phyloP scores from a whole-genome alignment of 2,888 invertebrate genomes.

The Hirtodrosophila cameraria region DNA sequence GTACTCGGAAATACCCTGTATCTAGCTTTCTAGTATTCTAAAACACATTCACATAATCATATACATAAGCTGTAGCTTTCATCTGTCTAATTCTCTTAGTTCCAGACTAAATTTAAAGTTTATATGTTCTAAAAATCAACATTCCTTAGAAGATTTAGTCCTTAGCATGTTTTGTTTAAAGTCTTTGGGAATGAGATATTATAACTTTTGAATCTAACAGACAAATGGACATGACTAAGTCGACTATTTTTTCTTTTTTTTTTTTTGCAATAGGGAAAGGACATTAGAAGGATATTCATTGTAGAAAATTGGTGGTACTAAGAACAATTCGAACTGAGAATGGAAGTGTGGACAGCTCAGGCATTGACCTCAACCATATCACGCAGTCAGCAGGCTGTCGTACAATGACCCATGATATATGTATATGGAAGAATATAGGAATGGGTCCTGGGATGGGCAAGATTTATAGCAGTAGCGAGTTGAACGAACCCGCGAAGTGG shows the following conservation, averaged over 20 bases:
- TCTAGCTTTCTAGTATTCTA: too few species aligned
- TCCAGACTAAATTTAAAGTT: too few species aligned
- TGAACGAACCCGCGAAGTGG: slow-evolving; percentile 61
- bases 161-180: too few species aligned
- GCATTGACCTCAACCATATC: slow-evolving; percentile 60
- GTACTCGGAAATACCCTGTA: background rate
- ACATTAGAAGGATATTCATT: slow-evolving; percentile 42
- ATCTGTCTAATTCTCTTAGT: too few species aligned
- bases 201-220: too few species aligned
- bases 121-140: too few species aligned
- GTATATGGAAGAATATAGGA: background rate
- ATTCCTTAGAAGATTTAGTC: too few species aligned
- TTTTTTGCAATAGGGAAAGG: too few species aligned
- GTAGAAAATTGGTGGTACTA: slow-evolving; percentile 24
- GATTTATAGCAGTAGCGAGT: slow-evolving; percentile 64
- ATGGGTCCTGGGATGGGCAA: slow-evolving; percentile 34
- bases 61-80: background rate
- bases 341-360: slow-evolving; percentile 42
- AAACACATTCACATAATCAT: too few species aligned
- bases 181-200: too few species aligned
- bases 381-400: slow-evolving; percentile 39
- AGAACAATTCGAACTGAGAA: slow-evolving; percentile 7
- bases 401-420: slow-evolving; percentile 53
- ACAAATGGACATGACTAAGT: too few species aligned
- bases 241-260: too few species aligned